Evolutionary conservation across 2,888 invertebrate species (phyloP).

Genomic region (Pandemis cinnamomeana): DNA sequence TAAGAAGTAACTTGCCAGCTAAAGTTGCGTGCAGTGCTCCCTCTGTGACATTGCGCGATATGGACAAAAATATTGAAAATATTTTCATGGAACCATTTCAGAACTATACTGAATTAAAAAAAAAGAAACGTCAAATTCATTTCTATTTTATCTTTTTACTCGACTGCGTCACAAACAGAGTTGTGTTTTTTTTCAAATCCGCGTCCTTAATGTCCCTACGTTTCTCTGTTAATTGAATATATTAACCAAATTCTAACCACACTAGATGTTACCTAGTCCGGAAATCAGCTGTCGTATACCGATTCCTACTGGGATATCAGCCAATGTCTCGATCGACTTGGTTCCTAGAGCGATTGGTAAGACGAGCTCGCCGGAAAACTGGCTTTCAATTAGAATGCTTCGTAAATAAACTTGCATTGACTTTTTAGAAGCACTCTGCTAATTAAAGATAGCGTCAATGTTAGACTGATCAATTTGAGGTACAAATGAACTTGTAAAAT

Average conservation of each 20-base stretch:
- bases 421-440: conserved; percentile 21
- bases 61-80: too few relatives aligned
- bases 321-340: conserved; percentile 72
- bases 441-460: conserved; percentile 22
- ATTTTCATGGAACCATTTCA: too few relatives aligned
- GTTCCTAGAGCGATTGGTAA: conserved; percentile 70
- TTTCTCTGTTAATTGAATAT: neutral
- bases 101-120: too few relatives aligned
- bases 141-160: too few relatives aligned
- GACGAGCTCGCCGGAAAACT: conserved; percentile 66
- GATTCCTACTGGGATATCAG: conserved; percentile 74
- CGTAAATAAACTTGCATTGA: conserved; percentile 39
- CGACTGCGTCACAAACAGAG: too few relatives aligned
- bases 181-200: too few relatives aligned
- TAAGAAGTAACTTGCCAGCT: neutral
- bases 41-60: too few relatives aligned
- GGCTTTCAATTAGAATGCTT: conserved; percentile 57
- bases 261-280: conserved; percentile 55
- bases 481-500: neutral
- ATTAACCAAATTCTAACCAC: neutral
- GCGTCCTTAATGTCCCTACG: neutral
- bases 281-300: conserved; percentile 80
- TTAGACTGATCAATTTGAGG: neutral
- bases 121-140: too few relatives aligned
- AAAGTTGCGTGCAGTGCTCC: too few relatives aligned